Conservation (phyloP, 2,888 invertebrate species). For the Xanthorhoe designata region DNA sequence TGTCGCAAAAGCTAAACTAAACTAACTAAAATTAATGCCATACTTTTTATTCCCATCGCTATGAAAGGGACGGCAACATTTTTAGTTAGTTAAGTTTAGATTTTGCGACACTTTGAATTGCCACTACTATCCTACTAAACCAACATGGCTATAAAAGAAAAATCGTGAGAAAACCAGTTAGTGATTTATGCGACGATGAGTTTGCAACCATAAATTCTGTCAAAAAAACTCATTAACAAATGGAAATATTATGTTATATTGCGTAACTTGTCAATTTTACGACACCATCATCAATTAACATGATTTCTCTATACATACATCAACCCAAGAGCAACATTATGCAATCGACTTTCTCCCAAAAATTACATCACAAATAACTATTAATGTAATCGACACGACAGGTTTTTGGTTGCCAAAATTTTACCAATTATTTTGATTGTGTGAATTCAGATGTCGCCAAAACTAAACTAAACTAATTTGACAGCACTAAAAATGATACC, state of each 20-base stretch:
- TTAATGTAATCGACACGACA: slow-evolving; percentile 3
- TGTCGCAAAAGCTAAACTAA: too few species aligned
- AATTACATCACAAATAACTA: slow-evolving; percentile 15
- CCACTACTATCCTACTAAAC: too few species aligned
- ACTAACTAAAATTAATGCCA: too few species aligned
- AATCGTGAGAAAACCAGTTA: background rate
- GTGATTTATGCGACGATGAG: background rate
- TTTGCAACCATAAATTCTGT: background rate
- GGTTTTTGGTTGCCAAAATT: background rate
- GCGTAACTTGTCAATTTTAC: slow-evolving; percentile 26
- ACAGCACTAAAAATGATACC: too few species aligned
- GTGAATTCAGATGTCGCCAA: too few species aligned
- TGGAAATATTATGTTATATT: slow-evolving; percentile 11
- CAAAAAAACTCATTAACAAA: slow-evolving; percentile 15
- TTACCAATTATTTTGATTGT: too few species aligned
- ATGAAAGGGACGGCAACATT: too few species aligned
- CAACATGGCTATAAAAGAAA: too few species aligned
- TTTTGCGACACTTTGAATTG: too few species aligned
- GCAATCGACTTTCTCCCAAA: slow-evolving; percentile 15
- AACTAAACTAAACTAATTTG: too few species aligned
- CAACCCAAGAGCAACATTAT: slow-evolving; percentile 24
- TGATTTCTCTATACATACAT: slow-evolving; percentile 36
- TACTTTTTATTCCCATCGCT: too few species aligned
- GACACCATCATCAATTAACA: slow-evolving; percentile 22
- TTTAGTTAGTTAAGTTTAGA: too few species aligned